Evolutionary conservation across 2,888 invertebrate species (phyloP).

Genomic region (Euspilapteryx auroguttella): DNA sequence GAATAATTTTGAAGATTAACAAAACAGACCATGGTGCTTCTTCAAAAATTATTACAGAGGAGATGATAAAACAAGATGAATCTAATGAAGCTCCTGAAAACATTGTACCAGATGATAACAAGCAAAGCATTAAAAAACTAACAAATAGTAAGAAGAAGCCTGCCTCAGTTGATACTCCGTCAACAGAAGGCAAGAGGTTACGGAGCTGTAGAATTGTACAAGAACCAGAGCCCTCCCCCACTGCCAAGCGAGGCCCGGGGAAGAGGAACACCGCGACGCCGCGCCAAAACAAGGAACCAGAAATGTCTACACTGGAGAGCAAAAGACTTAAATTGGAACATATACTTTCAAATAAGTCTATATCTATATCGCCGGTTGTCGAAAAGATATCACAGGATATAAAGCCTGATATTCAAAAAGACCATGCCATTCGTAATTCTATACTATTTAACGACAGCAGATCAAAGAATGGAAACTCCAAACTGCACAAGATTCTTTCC

Average conservation of each 20-base stretch:
- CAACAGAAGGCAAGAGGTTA: constrained; percentile 37
- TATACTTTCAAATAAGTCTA: constrained; percentile 35
- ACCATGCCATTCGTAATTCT: too few species aligned
- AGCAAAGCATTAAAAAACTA: constrained; percentile 23
- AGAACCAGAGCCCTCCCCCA: constrained; percentile 26
- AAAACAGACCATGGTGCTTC: constrained; percentile 60
- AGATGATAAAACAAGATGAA: constrained; percentile 10
- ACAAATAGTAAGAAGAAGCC: constrained; percentile 32
- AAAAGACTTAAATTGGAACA: constrained; percentile 48
- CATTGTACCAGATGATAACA: constrained; percentile 24
- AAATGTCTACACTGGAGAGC: constrained; percentile 30
- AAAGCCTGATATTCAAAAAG: not conserved
- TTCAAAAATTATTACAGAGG: constrained; percentile 51
- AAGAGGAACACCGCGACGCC: constrained; percentile 29
- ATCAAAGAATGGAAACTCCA: constrained; percentile 55
- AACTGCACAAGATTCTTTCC: constrained; percentile 45
- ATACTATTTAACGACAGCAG: constrained; percentile 44
- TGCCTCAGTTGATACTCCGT: constrained; percentile 15
- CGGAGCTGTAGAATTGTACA: constrained; percentile 44
- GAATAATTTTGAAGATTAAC: constrained; percentile 68
- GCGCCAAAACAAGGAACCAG: constrained; percentile 27
- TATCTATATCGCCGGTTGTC: constrained; percentile 32
- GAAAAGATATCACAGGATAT: constrained; percentile 11
- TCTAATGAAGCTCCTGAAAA: constrained; percentile 15
- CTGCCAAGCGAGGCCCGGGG: constrained; percentile 19